A percentile compares a stretch with the other conserved stretches of the same genome.
These are phyloP conservation scores for Palaemon carinicauda DNA, from an alignment of 1,140 invertebrate genomes.

Conservation along the genomic window DNA sequence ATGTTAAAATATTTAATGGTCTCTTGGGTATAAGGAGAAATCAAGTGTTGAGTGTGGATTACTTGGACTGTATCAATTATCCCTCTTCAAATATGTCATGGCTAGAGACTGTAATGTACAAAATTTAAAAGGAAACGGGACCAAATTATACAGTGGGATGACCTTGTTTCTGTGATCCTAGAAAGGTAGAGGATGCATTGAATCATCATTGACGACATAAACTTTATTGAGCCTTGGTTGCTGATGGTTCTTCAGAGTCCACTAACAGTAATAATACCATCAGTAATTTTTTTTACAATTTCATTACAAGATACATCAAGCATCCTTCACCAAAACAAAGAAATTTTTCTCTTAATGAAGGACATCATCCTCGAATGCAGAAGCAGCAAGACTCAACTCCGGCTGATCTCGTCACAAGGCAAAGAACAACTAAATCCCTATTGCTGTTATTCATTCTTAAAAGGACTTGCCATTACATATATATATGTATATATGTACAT, in stretches of 20 bases:
- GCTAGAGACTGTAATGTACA: no score
- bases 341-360: neutral
- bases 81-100: no score
- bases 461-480: neutral
- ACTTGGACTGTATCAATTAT: no score
- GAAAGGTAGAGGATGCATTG: neutral
- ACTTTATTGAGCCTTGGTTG: slow-evolving; percentile 10
- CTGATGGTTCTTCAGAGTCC: neutral
- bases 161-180: neutral
- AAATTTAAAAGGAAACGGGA: no score
- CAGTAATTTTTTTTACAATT: no score
- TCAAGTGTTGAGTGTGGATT: no score
- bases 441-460: neutral
- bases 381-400: neutral
- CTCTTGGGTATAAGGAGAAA: neutral
- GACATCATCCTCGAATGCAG: neutral
- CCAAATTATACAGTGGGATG: no score
- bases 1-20: neutral
- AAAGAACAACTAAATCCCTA: neutral
- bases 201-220: neutral
- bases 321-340: neutral
- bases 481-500: neutral
- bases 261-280: no score
- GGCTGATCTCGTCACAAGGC: slow-evolving; percentile 7
- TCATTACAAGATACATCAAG: neutral